A percentile compares a stretch with the other conserved stretches of the same genome.
phyloP scores from a whole-genome alignment of 2,888 invertebrate species.

The Apamea anceps region DNA sequence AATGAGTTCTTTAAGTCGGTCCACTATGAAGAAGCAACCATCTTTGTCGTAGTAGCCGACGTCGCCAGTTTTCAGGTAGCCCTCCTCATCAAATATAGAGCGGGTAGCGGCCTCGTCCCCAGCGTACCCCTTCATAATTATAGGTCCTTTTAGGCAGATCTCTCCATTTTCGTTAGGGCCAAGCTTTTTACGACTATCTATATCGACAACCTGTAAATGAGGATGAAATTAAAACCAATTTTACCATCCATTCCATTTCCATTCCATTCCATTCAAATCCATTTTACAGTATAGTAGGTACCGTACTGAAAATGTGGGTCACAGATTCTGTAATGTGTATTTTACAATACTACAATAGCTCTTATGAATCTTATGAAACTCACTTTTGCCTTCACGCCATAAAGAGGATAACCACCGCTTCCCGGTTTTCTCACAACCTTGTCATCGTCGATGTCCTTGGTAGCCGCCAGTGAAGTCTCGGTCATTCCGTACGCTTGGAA shows the following conservation, averaged over 20 bases:
- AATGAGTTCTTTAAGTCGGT: slow-evolving; percentile 82
- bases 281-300: too few species aligned
- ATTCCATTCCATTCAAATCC: too few species aligned
- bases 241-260: too few species aligned
- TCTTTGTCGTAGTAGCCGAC: slow-evolving; percentile 83
- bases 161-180: slow-evolving; percentile 77
- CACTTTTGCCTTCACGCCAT: slow-evolving; percentile 79
- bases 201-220: slow-evolving; percentile 81
- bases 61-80: slow-evolving; percentile 82
- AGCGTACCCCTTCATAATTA: slow-evolving; percentile 80
- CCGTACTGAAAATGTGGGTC: not conserved
- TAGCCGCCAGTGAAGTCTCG: slow-evolving; percentile 80
- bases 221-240: not conserved
- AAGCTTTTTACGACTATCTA: slow-evolving; percentile 72
- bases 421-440: slow-evolving; percentile 72
- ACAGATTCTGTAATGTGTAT: not conserved
- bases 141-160: slow-evolving; percentile 78
- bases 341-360: not conserved
- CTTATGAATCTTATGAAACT: not conserved
- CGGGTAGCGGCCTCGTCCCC: slow-evolving; percentile 74
- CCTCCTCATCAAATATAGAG: slow-evolving; percentile 78
- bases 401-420: slow-evolving; percentile 77
- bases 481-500: slow-evolving; percentile 85
- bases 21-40: slow-evolving; percentile 81
- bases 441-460: slow-evolving; percentile 71